A percentile compares a stretch with the other conserved stretches of the same genome.
phyloP scores from a whole-genome alignment of 2,888 invertebrate species.

The Glomeris marginata region DNA sequence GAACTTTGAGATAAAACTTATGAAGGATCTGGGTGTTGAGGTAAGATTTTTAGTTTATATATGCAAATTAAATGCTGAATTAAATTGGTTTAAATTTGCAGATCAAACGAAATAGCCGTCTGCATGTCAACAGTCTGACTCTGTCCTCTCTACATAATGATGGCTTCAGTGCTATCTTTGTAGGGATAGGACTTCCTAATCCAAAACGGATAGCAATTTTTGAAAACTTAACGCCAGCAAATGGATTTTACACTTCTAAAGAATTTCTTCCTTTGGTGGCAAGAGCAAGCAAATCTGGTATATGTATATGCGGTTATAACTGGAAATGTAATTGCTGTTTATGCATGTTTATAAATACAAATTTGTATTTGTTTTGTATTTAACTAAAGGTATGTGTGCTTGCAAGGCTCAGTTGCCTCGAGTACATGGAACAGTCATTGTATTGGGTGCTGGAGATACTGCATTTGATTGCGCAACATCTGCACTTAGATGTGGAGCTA shows the following conservation, averaged over 20 bases:
- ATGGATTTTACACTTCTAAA: constrained; percentile 94
- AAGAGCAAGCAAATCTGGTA: constrained; percentile 72
- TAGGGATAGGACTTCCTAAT: constrained; percentile 66
- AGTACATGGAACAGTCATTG: constrained; percentile 68
- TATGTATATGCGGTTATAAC: constrained; percentile 14
- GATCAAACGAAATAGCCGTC: constrained; percentile 47
- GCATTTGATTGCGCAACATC: constrained; percentile 99
- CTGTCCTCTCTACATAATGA: constrained; percentile 47
- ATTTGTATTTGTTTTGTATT: constrained; percentile 6
- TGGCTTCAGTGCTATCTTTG: constrained; percentile 58
- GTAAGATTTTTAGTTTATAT: constrained; percentile 31
- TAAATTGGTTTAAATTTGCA: constrained; percentile 19
- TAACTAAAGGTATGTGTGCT: constrained; percentile 50
- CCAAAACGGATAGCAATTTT: constrained; percentile 69
- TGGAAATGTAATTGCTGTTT: no score
- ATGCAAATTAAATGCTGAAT: not conserved
- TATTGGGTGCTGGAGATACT: constrained; percentile 94
- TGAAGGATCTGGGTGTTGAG: constrained; percentile 83
- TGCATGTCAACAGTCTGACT: constrained; percentile 57
- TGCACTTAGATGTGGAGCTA: constrained; percentile 85
- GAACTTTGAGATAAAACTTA: constrained; percentile 78
- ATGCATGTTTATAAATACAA: no score
- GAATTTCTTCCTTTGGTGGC: constrained; percentile 79
- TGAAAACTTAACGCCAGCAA: constrained; percentile 49
- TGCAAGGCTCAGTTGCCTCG: constrained; percentile 54